Evolutionary conservation across 2,113 vertebrate genomes (phyloP).

Genomic region (Collichthys lucidus): DNA sequence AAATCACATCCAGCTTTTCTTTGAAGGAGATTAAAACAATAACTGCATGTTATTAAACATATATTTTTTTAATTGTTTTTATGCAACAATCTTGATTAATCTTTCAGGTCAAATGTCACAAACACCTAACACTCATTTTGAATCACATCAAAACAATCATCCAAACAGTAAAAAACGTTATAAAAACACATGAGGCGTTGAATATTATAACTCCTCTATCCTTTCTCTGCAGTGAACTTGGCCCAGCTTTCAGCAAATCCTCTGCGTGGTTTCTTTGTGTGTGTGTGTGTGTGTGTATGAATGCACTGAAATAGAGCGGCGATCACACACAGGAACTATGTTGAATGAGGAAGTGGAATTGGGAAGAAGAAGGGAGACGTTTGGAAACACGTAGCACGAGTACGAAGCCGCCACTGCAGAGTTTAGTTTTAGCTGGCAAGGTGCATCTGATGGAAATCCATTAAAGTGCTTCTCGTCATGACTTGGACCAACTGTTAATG

Average conservation of each 20-base stretch:
- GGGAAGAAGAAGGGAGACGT: slow-evolving; percentile 56
- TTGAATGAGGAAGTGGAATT: slow-evolving; percentile 70
- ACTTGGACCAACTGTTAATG: slow-evolving; percentile 62
- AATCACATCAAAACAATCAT: neutral
- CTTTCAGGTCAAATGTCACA: neutral
- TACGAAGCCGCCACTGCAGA: slow-evolving; percentile 1
- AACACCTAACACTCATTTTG: neutral
- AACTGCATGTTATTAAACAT: slow-evolving; percentile 6
- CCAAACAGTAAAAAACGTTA: neutral
- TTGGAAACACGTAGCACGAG: slow-evolving; percentile 34
- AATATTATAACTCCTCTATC: neutral
- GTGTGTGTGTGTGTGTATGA: slow-evolving; percentile 9
- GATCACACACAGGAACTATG: slow-evolving; percentile 47
- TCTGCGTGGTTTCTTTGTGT: slow-evolving; percentile 28
- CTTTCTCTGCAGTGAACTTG: slow-evolving; percentile 28
- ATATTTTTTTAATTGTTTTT: neutral
- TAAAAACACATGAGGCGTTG: neutral
- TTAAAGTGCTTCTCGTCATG: slow-evolving; percentile 62
- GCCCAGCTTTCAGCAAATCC: slow-evolving; percentile 32
- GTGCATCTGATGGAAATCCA: slow-evolving; percentile 53
- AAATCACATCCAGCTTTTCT: slow-evolving; percentile 19
- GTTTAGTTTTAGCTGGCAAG: slow-evolving; percentile 32
- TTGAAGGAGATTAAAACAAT: slow-evolving; percentile 19
- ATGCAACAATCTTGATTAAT: neutral
- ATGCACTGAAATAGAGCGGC: slow-evolving; percentile 36